phyloP scores from a whole-genome alignment of 2,113 vertebrate species.

The Camelus dromedarius region DNA sequence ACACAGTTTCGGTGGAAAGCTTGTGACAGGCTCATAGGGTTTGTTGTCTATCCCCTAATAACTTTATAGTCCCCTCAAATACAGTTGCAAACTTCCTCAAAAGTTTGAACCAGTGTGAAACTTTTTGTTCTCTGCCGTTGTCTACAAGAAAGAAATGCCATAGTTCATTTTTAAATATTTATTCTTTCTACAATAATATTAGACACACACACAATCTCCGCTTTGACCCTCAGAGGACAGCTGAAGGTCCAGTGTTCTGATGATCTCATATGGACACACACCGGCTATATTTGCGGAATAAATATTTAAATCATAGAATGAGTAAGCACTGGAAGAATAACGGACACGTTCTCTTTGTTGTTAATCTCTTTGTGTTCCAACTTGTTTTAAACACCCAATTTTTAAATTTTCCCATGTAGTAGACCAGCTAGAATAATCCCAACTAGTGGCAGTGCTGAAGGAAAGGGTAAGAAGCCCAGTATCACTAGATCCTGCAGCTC shows the following conservation, averaged over 20 bases:
- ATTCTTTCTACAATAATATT: constrained; percentile 67
- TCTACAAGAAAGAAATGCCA: constrained; percentile 54
- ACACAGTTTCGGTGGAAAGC: not conserved
- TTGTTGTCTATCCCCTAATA: not conserved
- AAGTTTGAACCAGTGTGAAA: not conserved
- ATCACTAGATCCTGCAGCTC: not conserved
- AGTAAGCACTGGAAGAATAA: not conserved
- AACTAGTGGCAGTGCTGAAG: not conserved
- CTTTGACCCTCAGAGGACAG: constrained; percentile 31
- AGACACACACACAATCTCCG: constrained; percentile 53
- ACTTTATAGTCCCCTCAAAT: not conserved
- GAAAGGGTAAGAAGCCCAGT: not conserved
- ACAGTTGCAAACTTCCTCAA: not conserved
- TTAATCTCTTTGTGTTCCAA: constrained; percentile 24
- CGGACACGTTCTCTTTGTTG: constrained; percentile 41
- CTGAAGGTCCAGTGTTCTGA: not conserved
- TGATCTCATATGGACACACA: not conserved
- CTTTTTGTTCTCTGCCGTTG: constrained; percentile 32
- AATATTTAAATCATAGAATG: constrained; percentile 68
- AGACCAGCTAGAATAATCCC: not conserved
- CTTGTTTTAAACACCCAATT: constrained; percentile 22
- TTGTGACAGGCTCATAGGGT: not conserved
- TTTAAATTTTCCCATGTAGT: not conserved
- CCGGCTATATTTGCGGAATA: constrained; percentile 62
- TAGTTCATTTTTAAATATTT: constrained; percentile 75